Conservation (phyloP, 2,797 vertebrate genomes). For the Anas capensis region DNA sequence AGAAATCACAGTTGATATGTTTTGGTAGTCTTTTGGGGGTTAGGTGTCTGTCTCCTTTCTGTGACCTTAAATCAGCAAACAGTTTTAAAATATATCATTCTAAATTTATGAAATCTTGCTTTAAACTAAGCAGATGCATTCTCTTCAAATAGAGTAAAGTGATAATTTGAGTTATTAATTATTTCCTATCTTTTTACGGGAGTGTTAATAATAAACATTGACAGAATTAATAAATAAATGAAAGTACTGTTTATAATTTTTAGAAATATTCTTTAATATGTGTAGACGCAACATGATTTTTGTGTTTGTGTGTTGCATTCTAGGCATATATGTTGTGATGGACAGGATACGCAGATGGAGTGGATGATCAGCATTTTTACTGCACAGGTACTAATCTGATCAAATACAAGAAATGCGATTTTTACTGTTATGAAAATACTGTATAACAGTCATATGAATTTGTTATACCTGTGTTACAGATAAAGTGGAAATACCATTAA, state of each 20-base stretch:
- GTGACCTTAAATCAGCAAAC: not conserved
- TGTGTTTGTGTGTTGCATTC: not conserved
- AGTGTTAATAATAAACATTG: not conserved
- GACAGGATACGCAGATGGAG: slow-evolving; percentile 85
- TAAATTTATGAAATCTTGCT: not conserved
- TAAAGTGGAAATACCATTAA: not conserved
- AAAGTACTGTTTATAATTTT: not conserved
- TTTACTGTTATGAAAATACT: not conserved
- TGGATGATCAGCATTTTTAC: slow-evolving; percentile 92
- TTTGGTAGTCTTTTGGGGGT: not conserved
- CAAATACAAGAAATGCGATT: not conserved
- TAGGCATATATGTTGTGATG: slow-evolving; percentile 95
- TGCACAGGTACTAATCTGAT: slow-evolving; percentile 85
- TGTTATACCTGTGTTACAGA: not conserved
- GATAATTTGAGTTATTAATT: not conserved
- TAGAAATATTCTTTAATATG: not conserved
- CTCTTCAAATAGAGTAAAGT: not conserved
- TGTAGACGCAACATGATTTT: not conserved
- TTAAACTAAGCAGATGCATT: not conserved
- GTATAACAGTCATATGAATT: not conserved
- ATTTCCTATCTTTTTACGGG: not conserved
- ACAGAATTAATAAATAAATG: not conserved
- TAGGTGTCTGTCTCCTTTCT: not conserved
- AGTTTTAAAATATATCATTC: not conserved
- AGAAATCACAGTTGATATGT: not conserved